A percentile compares a stretch with the other conserved stretches of the same genome.
Evolutionary conservation across 2,888 invertebrate species (phyloP).

Genomic region (Aphidius colemani): DNA sequence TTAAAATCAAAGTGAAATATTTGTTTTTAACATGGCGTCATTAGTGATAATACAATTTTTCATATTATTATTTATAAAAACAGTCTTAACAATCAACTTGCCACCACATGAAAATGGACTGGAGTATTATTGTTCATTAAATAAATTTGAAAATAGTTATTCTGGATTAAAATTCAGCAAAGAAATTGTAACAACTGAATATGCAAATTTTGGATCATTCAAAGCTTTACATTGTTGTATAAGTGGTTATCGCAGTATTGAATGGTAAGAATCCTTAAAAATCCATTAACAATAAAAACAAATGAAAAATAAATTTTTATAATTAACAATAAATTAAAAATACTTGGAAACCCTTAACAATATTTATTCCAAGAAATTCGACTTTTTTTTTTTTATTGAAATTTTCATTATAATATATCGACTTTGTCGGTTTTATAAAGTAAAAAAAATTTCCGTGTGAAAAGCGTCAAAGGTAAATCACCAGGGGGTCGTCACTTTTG

Average conservation of each 20-base stretch:
- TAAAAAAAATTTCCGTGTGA: conserved; percentile 10
- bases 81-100: too few relatives aligned
- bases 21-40: not conserved
- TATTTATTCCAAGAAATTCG: not conserved
- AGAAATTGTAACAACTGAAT: conserved; percentile 71
- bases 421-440: conserved; percentile 7
- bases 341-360: not conserved
- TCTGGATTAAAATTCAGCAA: conserved; percentile 76
- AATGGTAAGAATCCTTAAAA: conserved; percentile 68
- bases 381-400: conserved; percentile 4
- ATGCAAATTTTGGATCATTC: conserved; percentile 71
- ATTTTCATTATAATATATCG: conserved; percentile 4
- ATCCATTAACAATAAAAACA: conserved; percentile 9
- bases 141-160: conserved; percentile 66
- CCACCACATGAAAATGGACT: conserved; percentile 41
- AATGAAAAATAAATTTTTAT: conserved; percentile 3
- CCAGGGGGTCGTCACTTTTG: conserved; percentile 1
- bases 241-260: conserved; percentile 76
- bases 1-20: too few relatives aligned
- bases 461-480: conserved; percentile 5
- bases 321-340: too few relatives aligned
- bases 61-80: too few relatives aligned
- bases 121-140: conserved; percentile 66
- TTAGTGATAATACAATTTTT: not conserved
- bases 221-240: conserved; percentile 80